Base-by-base conservation (phyloP, 2,113 vertebrate genomes). In the Speoplatyrhinus poulsoni region DNA sequence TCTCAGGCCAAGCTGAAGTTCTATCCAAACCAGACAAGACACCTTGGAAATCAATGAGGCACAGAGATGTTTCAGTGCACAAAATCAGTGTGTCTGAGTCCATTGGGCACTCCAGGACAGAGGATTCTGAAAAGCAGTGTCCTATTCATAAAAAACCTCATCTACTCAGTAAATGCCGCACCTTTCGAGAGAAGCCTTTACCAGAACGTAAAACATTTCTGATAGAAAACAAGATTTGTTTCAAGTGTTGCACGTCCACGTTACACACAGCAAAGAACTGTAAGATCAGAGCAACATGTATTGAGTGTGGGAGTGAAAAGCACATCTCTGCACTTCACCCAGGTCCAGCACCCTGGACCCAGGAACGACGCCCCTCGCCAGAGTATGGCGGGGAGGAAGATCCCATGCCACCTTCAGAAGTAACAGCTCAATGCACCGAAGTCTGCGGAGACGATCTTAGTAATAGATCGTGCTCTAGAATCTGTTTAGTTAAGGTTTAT, bases 291-390 rank as follows among this genome's bases (percentile, higher is more conserved):
- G 15, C 61, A 1, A 32, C 47, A 16, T 73, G 70, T 17, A n/a
- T 7, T 17, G 76, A 67, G 60, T 77, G 69, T 32, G 47, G 54
- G 3, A 77, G 65, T 33, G 48, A 71, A 13, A 57, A 17, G 1
- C 72, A 71, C 13, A 15, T 48, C 32, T 41, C 74, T 4, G 65
- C 46, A 12, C 66, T 73, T 9, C 66, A 79, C 26, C 60, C 56
- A 36, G 70, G 66, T 46, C 50, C 61, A 7, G 55, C 49, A 6
- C 46, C 67, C 2, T 58, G 59, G 64, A 7, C 9, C 8, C 10
- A n/a, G 9, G 62, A 69, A 19, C 1, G 16, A 3, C 16, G 8
- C 26, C 9, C 8, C 15, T 19, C 5, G 1, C 16, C 16, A 57
- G 55, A 57, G 9, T 10, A 57, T 16, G 55, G 55, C 17, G 55